phyloP scores from a whole-genome alignment of 2,113 vertebrate genomes.

The Ophiodon elongatus region DNA sequence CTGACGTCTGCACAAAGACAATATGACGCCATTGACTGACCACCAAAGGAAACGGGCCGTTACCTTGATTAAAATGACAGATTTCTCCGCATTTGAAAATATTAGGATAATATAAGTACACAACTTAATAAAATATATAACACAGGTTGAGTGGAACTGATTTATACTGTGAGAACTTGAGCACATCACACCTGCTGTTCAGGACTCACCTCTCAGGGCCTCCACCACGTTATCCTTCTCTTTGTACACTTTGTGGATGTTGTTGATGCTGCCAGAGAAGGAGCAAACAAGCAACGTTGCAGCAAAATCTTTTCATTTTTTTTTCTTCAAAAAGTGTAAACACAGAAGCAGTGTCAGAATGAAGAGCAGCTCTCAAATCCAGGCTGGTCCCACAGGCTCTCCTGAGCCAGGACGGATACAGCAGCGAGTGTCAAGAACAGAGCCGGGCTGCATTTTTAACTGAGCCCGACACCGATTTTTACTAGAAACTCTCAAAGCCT shows the following conservation, averaged over 20 bases:
- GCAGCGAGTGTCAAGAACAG: background rate
- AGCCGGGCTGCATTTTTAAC: background rate
- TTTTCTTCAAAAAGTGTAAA: background rate
- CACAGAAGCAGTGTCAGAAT: background rate
- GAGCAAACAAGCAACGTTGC: background rate
- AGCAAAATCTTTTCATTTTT: background rate
- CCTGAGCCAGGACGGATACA: background rate
- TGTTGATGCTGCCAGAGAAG: constrained; percentile 88
- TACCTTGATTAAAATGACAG: too few species aligned
- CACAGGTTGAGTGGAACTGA: too few species aligned
- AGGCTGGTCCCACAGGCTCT: background rate
- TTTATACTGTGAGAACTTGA: too few species aligned
- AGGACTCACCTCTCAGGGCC: constrained; percentile 90
- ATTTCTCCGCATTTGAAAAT: too few species aligned
- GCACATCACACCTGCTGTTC: constrained; percentile 19
- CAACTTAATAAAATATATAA: too few species aligned
- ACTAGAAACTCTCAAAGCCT: background rate
- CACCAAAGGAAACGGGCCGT: too few species aligned
- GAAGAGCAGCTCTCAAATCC: constrained; percentile 12
- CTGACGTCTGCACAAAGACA: too few species aligned
- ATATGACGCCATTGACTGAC: too few species aligned
- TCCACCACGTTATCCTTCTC: constrained; percentile 91
- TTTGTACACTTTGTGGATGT: constrained; percentile 93
- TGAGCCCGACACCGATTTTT: background rate
- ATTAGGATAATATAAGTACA: too few species aligned